Base-by-base conservation (phyloP, 2,113 vertebrate species). In the Hepsetus odoe region DNA sequence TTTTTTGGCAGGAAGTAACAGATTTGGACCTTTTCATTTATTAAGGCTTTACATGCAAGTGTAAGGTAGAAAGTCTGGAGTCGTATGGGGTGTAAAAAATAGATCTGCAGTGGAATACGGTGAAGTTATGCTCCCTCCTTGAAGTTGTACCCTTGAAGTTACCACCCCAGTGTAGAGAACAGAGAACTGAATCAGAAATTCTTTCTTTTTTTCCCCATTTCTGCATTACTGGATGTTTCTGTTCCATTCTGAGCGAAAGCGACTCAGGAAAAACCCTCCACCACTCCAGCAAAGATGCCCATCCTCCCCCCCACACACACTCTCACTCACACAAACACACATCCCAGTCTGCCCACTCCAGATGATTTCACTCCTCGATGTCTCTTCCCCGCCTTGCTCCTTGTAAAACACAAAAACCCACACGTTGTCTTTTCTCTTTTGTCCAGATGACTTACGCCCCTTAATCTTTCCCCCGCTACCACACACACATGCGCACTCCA, bases 361-460 rank as follows among this genome's bases (percentile, higher is more conserved):
- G 46, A 16, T 12, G 44, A 64, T 33, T 75, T 35, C 13, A 35
- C 35, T 32, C 40, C 30, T 22, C 24, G 16, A 16, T 64, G 5
- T 67, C 33, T 49, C 30, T 65, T 53, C 32, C 24, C 26, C 24
- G 24, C 69, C 33, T 35, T 12, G 22, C 32, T 46, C 26, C 40
- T 35, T 59, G 4, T 46, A 26, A 18, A 70, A 12, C 28, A n/a
- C 28, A 62, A 77, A 8, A 44, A 55, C 4, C 22, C n/a, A 55
- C 51, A 55, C 22, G 11, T 4, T 0, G 9, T 55, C 51, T 53
- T 5, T 61, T 46, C 32, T 61, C 24, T 49, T 20, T 55, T 38
- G 35, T 40, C 68, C 76, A 72, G 44, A 40, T 78, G 68, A 78
- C 58, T 72, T 62, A 22, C 59, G 24, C 42, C 58, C 42, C 33